phyloP scores from a whole-genome alignment of 2,888 invertebrate species.

The Apotomis capreana region DNA sequence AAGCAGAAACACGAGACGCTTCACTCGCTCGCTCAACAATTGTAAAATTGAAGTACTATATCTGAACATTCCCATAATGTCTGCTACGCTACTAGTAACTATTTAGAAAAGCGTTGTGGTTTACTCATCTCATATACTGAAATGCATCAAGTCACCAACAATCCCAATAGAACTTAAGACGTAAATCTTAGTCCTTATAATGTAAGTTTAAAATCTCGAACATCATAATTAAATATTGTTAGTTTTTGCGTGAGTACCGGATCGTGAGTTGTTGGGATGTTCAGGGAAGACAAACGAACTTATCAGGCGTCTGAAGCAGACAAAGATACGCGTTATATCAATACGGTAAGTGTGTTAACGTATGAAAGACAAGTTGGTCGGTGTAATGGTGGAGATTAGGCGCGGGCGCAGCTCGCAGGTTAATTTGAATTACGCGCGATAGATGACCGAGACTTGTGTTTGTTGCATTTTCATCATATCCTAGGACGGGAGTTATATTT shows the following conservation, averaged over 20 bases:
- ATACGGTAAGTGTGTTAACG: neutral
- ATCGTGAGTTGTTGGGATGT: constrained; percentile 30
- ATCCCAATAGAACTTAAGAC: neutral
- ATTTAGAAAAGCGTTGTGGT: constrained; percentile 12
- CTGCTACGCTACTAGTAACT: neutral
- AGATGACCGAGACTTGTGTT: constrained; percentile 23
- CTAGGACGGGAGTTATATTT: constrained; percentile 16
- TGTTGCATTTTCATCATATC: constrained; percentile 10
- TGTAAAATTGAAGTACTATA: neutral
- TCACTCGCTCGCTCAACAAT: no score
- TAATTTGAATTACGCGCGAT: constrained; percentile 28
- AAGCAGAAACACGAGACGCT: no score
- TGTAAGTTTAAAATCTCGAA: neutral
- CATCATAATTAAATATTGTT: neutral
- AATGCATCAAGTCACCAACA: neutral
- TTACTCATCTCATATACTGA: neutral
- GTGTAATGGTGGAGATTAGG: constrained; percentile 24
- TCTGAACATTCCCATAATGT: neutral
- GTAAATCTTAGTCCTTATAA: neutral
- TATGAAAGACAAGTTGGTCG: neutral
- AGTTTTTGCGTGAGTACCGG: neutral
- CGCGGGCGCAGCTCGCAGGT: constrained; percentile 23
- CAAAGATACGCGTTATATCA: neutral
- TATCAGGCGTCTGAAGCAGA: neutral
- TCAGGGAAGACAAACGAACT: neutral